A percentile compares a stretch with the other conserved stretches of the same genome.
phyloP scores from a whole-genome alignment of 2,888 invertebrate genomes.

The Hirtodrosophila trivittata region DNA sequence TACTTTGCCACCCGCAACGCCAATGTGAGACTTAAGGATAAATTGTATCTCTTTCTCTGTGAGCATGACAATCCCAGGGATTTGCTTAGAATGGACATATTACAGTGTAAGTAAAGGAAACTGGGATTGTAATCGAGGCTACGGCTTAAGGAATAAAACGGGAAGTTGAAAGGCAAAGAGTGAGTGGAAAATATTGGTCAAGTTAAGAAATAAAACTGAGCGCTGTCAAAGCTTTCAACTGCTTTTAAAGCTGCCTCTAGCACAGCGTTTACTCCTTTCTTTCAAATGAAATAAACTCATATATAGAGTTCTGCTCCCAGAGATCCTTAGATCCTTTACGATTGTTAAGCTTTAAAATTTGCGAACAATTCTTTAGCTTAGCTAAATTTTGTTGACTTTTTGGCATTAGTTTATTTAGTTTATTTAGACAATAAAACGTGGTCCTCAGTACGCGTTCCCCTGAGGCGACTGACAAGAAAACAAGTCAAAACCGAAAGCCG shows the following conservation, averaged over 20 bases:
- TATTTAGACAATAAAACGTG: conserved; percentile 38
- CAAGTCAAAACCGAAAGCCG: conserved; percentile 44
- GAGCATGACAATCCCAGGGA: conserved; percentile 74
- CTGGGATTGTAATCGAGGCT: too few species aligned
- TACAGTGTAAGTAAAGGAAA: conserved; percentile 83
- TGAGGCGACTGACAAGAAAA: conserved; percentile 46
- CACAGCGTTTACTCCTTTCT: too few species aligned
- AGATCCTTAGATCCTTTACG: too few species aligned
- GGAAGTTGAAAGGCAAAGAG: too few species aligned
- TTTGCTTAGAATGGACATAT: conserved; percentile 70
- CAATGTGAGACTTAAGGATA: conserved; percentile 81
- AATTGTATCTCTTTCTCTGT: conserved; percentile 81
- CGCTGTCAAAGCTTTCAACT: too few species aligned
- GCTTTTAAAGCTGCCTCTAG: too few species aligned
- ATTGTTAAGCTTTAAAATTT: conserved; percentile 21
- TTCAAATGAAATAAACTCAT: too few species aligned
- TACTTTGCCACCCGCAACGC: conserved; percentile 81
- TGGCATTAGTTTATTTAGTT: conserved; percentile 44
- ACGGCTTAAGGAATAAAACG: too few species aligned
- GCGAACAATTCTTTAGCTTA: conserved; percentile 19
- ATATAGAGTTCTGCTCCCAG: too few species aligned
- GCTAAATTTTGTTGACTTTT: too few species aligned
- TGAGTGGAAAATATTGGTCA: too few species aligned
- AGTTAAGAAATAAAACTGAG: too few species aligned
- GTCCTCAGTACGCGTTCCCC: conserved; percentile 31